A percentile compares a stretch with the other conserved stretches of the same genome.
Evolutionary conservation across 2,797 vertebrate genomes (phyloP).

Genomic region (Macropodus opercularis): DNA sequence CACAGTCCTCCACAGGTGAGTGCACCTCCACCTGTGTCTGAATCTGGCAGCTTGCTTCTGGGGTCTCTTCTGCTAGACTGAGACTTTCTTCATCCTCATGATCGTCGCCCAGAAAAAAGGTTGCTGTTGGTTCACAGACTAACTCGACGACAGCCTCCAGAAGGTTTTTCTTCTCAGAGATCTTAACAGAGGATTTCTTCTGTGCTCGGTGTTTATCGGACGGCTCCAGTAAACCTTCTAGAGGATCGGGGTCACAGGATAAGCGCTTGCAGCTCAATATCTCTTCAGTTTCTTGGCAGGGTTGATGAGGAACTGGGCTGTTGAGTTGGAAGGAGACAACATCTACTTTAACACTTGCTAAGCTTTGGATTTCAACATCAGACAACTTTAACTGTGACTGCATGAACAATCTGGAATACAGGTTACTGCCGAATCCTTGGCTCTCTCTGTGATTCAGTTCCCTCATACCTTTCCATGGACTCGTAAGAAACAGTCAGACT

Average conservation of each 20-base stretch:
- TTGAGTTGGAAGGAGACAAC: background rate
- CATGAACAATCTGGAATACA: no score
- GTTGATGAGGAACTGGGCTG: slow-evolving; percentile 79
- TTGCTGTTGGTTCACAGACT: background rate
- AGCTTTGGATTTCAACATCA: no score
- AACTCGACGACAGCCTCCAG: slow-evolving; percentile 57
- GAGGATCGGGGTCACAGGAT: slow-evolving; percentile 14
- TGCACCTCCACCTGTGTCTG: slow-evolving; percentile 70
- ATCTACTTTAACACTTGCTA: background rate
- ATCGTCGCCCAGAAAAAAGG: slow-evolving; percentile 57
- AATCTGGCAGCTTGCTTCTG: slow-evolving; percentile 37
- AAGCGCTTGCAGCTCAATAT: slow-evolving; percentile 5
- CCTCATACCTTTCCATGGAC: slow-evolving; percentile 80
- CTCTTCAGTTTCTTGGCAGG: slow-evolving; percentile 36
- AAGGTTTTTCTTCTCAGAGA: slow-evolving; percentile 52
- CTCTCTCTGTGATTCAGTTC: background rate
- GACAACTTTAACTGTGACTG: no score
- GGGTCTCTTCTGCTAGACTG: slow-evolving; percentile 1
- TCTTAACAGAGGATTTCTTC: slow-evolving; percentile 28
- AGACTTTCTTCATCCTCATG: slow-evolving; percentile 16
- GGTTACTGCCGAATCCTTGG: background rate
- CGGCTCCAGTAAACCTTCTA: slow-evolving; percentile 14
- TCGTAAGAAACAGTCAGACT: slow-evolving; percentile 79
- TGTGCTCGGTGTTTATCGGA: slow-evolving; percentile 8
- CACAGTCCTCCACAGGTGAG: slow-evolving; percentile 25